A percentile compares a stretch with the other conserved stretches of the same genome.
phyloP scores from a whole-genome alignment of 2,888 invertebrate genomes.

The Bembecia ichneumoniformis region DNA sequence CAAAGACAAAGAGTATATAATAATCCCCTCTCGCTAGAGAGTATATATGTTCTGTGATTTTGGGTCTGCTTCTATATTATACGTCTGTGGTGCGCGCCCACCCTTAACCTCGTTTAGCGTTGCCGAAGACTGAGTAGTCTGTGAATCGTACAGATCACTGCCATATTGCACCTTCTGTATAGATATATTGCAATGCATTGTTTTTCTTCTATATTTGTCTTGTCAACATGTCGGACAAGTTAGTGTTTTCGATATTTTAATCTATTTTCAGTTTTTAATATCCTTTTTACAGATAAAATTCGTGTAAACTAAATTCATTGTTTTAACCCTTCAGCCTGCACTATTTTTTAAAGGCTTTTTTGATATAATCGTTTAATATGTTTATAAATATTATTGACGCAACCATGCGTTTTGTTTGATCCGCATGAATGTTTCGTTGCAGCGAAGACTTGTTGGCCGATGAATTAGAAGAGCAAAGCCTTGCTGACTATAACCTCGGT shows the following conservation, averaged over 20 bases:
- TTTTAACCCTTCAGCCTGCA: neutral
- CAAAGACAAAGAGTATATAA: too few relatives aligned
- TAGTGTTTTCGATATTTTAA: constrained; percentile 28
- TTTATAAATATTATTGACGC: neutral
- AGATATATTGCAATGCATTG: too few relatives aligned
- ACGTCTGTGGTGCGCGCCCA: too few relatives aligned
- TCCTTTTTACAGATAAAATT: neutral
- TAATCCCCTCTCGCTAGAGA: too few relatives aligned
- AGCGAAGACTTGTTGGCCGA: constrained; percentile 67
- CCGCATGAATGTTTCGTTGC: constrained; percentile 9
- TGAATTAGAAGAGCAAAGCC: constrained; percentile 64
- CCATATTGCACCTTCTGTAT: too few relatives aligned
- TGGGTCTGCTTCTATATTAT: too few relatives aligned
- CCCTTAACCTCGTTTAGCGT: too few relatives aligned
- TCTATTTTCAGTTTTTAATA: constrained; percentile 4
- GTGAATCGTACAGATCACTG: too few relatives aligned
- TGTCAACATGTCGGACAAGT: constrained; percentile 69
- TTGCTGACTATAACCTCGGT: constrained; percentile 64
- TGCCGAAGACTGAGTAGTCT: too few relatives aligned
- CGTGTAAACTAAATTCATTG: neutral
- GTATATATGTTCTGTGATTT: too few relatives aligned
- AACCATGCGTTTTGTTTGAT: constrained; percentile 1
- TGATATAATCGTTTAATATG: neutral
- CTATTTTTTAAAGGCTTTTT: neutral
- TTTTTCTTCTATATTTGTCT: constrained; percentile 9